Conservation (phyloP, 1,140 invertebrate species). For the Apis laboriosa region DNA sequence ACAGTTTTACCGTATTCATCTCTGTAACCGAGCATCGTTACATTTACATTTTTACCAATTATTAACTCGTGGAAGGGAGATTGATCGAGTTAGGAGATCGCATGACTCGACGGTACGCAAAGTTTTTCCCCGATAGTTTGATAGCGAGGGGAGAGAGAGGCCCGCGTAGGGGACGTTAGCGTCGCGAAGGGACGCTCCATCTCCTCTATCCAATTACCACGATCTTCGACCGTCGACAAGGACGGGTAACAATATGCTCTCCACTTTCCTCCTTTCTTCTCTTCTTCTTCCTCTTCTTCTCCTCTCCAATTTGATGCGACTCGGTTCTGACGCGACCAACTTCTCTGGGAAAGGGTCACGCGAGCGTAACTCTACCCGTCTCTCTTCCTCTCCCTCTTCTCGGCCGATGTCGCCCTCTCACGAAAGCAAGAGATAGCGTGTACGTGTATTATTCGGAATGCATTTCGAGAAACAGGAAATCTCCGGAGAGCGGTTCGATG, state of each 20-base stretch:
- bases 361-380: constrained; percentile 9
- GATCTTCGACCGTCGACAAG: constrained; percentile 71
- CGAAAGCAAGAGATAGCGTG: constrained; percentile 13
- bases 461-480: constrained; percentile 24
- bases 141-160: constrained; percentile 6
- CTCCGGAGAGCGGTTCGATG: constrained; percentile 14
- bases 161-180: background rate
- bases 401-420: constrained; percentile 34
- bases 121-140: constrained; percentile 22
- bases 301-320: background rate
- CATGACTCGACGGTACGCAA: background rate
- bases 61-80: background rate
- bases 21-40: no score
- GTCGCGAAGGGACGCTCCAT: constrained; percentile 47
- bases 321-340: constrained; percentile 12
- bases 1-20: no score
- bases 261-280: constrained; percentile 60
- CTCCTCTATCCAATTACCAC: constrained; percentile 77
- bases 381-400: background rate
- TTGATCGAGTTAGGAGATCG: background rate
- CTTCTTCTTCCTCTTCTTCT: background rate
- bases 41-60: no score
- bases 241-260: constrained; percentile 74
- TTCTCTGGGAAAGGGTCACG: constrained; percentile 22
- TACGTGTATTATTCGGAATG: constrained; percentile 23